A percentile compares a stretch with the other conserved stretches of the same genome.
phyloP scores from a whole-genome alignment of 2,888 invertebrate species.

The Netelia fuscicornis region DNA sequence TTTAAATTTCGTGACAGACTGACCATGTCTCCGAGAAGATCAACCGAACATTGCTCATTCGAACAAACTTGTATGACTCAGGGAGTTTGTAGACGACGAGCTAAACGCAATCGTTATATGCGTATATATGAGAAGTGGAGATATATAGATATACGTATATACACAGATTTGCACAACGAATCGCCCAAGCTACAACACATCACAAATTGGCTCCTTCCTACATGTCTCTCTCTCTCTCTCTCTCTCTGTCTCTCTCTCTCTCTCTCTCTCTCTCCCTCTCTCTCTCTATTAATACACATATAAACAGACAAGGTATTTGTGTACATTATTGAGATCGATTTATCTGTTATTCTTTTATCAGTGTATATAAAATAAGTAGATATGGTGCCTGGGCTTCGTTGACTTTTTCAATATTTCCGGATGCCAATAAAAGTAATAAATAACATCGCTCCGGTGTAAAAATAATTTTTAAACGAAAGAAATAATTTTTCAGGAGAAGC shows the following conservation, averaged over 20 bases:
- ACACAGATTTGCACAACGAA: constrained; percentile 10
- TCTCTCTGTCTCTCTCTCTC: too few species aligned
- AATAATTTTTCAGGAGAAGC: too few species aligned
- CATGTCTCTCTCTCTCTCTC: background rate
- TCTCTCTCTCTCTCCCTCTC: background rate
- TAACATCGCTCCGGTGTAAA: too few species aligned
- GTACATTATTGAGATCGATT: background rate
- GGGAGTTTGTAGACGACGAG: constrained; percentile 36
- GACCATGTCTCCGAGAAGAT: constrained; percentile 75
- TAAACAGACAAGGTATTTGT: background rate
- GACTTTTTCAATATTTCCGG: too few species aligned
- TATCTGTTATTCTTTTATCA: background rate
- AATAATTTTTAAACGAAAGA: too few species aligned
- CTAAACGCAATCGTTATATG: constrained; percentile 9
- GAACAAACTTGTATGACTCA: constrained; percentile 6
- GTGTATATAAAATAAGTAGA: too few species aligned
- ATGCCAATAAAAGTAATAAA: too few species aligned
- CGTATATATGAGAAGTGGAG: background rate
- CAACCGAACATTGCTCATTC: background rate
- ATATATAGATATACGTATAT: background rate
- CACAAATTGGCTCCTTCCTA: constrained; percentile 6
- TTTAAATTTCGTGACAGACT: constrained; percentile 77
- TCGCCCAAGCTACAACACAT: constrained; percentile 6
- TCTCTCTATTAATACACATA: background rate
- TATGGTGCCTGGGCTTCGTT: too few species aligned